Conservation (phyloP, 2,888 invertebrate genomes). For the Sturmia bella region DNA sequence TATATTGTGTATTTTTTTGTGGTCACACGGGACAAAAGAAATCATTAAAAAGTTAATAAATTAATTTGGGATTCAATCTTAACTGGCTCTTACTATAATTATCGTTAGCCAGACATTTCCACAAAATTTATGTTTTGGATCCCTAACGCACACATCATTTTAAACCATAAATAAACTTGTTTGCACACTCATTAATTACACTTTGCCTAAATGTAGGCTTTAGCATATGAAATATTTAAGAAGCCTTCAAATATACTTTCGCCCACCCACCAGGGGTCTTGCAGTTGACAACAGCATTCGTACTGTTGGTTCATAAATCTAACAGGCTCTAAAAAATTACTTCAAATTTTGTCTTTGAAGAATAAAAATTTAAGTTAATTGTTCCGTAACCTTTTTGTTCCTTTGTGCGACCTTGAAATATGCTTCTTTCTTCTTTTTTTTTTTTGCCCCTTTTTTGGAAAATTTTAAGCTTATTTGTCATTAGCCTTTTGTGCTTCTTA, state of each 20-base stretch:
- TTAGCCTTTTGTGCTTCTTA: constrained; percentile 59
- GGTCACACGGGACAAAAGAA: no score
- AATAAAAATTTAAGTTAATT: constrained; percentile 15
- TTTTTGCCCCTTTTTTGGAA: constrained; percentile 44
- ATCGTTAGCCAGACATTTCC: constrained; percentile 1
- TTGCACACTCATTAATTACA: constrained; percentile 5
- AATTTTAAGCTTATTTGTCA: constrained; percentile 55
- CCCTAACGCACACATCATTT: neutral
- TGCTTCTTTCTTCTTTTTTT: constrained; percentile 10
- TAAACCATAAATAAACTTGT: constrained; percentile 11
- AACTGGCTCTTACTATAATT: neutral
- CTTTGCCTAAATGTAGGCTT: constrained; percentile 15
- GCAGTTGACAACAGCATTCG: neutral
- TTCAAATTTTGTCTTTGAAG: constrained; percentile 5
- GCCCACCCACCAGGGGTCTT: neutral
- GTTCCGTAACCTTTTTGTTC: constrained; percentile 15
- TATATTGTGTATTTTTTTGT: no score
- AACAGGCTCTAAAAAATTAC: constrained; percentile 4
- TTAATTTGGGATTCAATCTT: neutral
- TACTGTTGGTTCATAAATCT: constrained; percentile 3
- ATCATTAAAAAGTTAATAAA: neutral
- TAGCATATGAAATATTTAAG: neutral
- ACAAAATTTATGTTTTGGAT: constrained; percentile 14
- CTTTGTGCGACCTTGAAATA: neutral
- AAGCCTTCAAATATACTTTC: constrained; percentile 22